Percentiles rank a stretch among this genome's conserved stretches.
Conservation (phyloP, 2,113 vertebrate genomes). For the Takifugu flavidus region DNA sequence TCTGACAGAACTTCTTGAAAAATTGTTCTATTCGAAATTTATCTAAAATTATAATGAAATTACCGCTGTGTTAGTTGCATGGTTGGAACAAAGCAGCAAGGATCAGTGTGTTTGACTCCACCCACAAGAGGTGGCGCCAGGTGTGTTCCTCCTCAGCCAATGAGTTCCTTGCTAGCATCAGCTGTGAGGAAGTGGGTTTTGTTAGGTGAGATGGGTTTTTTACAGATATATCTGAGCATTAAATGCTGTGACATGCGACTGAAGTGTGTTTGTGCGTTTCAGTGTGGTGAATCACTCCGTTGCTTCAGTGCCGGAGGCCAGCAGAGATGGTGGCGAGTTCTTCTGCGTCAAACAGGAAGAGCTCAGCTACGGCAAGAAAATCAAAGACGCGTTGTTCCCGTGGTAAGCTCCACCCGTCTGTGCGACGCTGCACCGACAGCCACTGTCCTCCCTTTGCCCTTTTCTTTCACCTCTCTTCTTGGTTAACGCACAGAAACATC, state of each 20-base stretch:
- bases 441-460: conserved; percentile 18
- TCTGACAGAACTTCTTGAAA: too few species aligned
- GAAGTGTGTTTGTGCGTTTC: conserved; percentile 23
- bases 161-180: conserved; percentile 79
- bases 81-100: too few species aligned
- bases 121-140: conserved; percentile 80
- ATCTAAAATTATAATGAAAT: too few species aligned
- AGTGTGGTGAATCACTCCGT: conserved; percentile 80
- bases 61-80: too few species aligned
- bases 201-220: conserved; percentile 76
- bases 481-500: background rate
- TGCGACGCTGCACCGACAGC: conserved; percentile 11
- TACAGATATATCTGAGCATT: background rate
- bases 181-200: conserved; percentile 91
- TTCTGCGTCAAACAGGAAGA: conserved; percentile 82
- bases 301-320: conserved; percentile 64
- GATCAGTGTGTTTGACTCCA: conserved; percentile 69
- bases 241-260: background rate
- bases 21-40: too few species aligned
- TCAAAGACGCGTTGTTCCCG: conserved; percentile 80
- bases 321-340: conserved; percentile 78
- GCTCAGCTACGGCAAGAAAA: conserved; percentile 77
- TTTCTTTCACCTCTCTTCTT: conserved; percentile 3
- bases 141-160: conserved; percentile 83
- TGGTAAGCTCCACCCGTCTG: conserved; percentile 75